phyloP scores from a whole-genome alignment of 2,888 invertebrate species.

The Microplitis deprimator region DNA sequence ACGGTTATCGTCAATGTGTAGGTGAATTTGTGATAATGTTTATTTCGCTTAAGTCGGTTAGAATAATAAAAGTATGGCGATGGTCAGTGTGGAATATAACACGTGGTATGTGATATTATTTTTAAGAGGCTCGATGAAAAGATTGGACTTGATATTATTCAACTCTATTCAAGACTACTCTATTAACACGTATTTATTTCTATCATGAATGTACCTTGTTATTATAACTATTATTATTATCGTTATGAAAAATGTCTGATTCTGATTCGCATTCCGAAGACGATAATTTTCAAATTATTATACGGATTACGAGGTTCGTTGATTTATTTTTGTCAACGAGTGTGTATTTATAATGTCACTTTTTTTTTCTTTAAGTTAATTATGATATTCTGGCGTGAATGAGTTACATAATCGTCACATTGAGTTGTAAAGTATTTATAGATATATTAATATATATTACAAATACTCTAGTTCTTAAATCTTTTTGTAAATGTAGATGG shows the following conservation, averaged over 20 bases:
- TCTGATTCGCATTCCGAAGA: neutral
- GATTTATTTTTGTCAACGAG: constrained; percentile 11
- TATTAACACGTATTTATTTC: constrained; percentile 13
- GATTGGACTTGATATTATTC: constrained; percentile 16
- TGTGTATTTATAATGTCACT: constrained; percentile 8
- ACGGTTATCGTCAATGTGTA: too few species aligned
- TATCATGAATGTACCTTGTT: neutral
- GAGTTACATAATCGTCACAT: too few species aligned
- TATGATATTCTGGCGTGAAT: neutral
- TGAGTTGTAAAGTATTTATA: neutral
- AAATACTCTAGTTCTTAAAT: neutral
- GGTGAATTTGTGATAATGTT: neutral
- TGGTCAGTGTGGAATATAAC: neutral
- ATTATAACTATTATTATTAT: neutral
- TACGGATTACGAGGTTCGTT: constrained; percentile 39
- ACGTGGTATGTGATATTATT: constrained; percentile 12
- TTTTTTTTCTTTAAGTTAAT: neutral
- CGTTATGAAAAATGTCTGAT: neutral
- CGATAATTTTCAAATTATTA: constrained; percentile 39
- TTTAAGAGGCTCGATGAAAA: constrained; percentile 31
- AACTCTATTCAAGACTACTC: neutral
- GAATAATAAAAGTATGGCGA: too few species aligned
- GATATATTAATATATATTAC: too few species aligned
- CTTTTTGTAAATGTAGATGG: too few species aligned
- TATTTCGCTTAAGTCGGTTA: too few species aligned